Evolutionary conservation across 2,113 vertebrate genomes (phyloP).

Genomic region (Hucho hucho): DNA sequence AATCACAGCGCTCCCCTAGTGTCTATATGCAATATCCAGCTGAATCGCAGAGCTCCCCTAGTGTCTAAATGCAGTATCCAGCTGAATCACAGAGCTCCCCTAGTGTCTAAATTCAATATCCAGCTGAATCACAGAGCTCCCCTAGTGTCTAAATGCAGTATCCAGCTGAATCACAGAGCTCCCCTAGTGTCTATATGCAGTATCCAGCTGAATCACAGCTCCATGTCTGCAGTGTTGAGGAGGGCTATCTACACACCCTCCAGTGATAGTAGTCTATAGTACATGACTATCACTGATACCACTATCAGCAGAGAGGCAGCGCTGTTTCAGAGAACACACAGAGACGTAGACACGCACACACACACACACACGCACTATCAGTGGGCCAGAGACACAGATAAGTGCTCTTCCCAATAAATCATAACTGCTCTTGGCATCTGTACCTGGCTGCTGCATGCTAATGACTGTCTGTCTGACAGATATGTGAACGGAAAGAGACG

Average conservation of each 20-base stretch:
- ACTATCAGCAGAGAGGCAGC: constrained; percentile 57
- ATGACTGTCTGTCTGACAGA: constrained; percentile 60
- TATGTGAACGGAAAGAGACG: constrained; percentile 62
- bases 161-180: constrained; percentile 8
- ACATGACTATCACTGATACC: constrained; percentile 40
- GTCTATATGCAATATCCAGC: too few species aligned
- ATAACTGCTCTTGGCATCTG: constrained; percentile 43
- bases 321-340: constrained; percentile 41
- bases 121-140: too few species aligned
- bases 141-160: too few species aligned
- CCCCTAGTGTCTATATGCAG: constrained; percentile 24
- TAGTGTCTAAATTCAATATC: too few species aligned
- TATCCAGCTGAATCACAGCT: constrained; percentile 49
- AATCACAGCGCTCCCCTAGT: too few species aligned
- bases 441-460: constrained; percentile 30
- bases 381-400: constrained; percentile 32
- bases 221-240: constrained; percentile 54
- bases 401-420: constrained; percentile 52
- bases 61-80: too few species aligned
- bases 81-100: too few species aligned
- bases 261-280: constrained; percentile 52
- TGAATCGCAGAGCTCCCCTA: too few species aligned
- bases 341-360: constrained; percentile 8
- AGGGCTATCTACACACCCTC: constrained; percentile 51
- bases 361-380: constrained; percentile 41